phyloP scores from a whole-genome alignment of 2,113 vertebrate species.

The Rhinolophus ferrumequinum region DNA sequence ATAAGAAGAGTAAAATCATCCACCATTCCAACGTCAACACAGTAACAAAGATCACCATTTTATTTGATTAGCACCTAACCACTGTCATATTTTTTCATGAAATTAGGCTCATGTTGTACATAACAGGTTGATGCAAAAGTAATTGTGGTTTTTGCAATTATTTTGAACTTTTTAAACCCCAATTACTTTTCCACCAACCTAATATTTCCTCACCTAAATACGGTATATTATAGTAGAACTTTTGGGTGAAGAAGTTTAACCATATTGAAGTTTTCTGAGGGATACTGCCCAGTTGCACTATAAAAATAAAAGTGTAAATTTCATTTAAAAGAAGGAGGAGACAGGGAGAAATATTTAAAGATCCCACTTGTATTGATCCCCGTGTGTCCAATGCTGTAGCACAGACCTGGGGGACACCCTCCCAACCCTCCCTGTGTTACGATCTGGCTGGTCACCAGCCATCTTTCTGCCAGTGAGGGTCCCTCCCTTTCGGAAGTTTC shows the following conservation, averaged over 20 bases:
- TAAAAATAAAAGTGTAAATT: neutral
- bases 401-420: rapidly evolving
- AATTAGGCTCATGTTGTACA: neutral
- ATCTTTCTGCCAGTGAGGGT: neutral
- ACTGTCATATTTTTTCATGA: neutral
- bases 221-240: neutral
- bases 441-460: neutral
- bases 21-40: neutral
- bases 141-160: too few species aligned
- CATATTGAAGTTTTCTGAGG: neutral
- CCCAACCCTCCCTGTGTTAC: rapidly evolving
- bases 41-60: neutral
- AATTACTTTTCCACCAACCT: too few species aligned
- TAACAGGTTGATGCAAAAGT: too few species aligned
- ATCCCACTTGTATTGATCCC: neutral
- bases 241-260: too few species aligned
- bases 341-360: neutral
- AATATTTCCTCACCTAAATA: neutral
- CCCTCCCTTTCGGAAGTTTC: too few species aligned
- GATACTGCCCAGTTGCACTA: neutral
- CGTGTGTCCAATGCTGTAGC: rapidly evolving
- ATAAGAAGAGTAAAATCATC: neutral
- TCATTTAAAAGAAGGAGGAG: neutral
- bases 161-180: too few species aligned
- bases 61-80: neutral